Evolutionary conservation across 2,888 invertebrate species (phyloP).

Genomic region (Gymnoscelis rufifasciata): DNA sequence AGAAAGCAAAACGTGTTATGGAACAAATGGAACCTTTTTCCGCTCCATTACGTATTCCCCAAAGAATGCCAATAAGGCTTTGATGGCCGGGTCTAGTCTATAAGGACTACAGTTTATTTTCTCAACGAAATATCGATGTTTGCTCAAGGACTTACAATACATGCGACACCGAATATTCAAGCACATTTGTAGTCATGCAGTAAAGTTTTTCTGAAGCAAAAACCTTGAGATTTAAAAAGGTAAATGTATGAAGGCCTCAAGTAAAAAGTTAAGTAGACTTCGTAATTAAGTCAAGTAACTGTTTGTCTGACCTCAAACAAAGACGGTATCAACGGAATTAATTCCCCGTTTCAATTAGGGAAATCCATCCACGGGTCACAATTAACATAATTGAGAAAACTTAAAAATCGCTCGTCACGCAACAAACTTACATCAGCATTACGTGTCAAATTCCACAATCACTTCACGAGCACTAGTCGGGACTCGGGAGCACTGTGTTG

Average conservation of each 20-base stretch:
- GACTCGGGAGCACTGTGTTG: neutral
- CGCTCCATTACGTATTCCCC: neutral
- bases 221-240: too few species aligned
- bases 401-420: conserved; percentile 11
- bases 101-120: too few species aligned
- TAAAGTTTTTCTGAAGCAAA: too few species aligned
- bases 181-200: too few species aligned
- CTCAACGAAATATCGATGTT: too few species aligned
- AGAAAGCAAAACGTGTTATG: too few species aligned
- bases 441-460: conserved; percentile 14
- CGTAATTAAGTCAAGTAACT: conserved; percentile 11
- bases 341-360: conserved; percentile 7
- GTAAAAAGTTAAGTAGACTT: conserved; percentile 4
- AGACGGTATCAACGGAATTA: conserved; percentile 14
- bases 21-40: neutral
- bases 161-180: too few species aligned
- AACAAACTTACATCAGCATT: conserved; percentile 29
- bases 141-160: too few species aligned
- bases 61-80: neutral
- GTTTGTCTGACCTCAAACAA: conserved; percentile 14
- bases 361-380: conserved; percentile 1
- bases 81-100: neutral
- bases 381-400: conserved; percentile 5
- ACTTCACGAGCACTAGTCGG: conserved; percentile 7
- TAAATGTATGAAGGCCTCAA: neutral